Evolutionary conservation across 2,888 invertebrate species (phyloP).

Genomic region (Cephonodes hylas): DNA sequence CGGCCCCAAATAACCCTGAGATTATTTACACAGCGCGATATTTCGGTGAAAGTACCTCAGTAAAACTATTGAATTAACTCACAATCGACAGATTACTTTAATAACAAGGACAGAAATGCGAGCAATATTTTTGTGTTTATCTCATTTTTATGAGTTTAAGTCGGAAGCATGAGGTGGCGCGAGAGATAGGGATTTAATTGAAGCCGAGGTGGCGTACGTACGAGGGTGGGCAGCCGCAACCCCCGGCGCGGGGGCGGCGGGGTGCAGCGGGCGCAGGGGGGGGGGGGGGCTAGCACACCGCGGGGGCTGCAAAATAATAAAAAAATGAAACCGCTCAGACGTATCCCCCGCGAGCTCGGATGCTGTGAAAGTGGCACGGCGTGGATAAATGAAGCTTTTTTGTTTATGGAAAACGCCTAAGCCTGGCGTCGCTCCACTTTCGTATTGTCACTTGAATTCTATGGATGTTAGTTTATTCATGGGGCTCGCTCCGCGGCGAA

Average conservation of each 20-base stretch:
- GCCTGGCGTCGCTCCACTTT: slow-evolving; percentile 72
- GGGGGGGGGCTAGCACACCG: slow-evolving; percentile 41
- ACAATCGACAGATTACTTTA: slow-evolving; percentile 48
- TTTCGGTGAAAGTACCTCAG: slow-evolving; percentile 12
- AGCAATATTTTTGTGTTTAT: slow-evolving; percentile 74
- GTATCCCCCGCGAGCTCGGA: slow-evolving; percentile 75
- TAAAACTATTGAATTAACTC: slow-evolving; percentile 43
- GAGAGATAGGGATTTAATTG: slow-evolving; percentile 78
- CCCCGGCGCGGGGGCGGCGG: slow-evolving; percentile 50
- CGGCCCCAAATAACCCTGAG: no score
- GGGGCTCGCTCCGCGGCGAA: slow-evolving; percentile 35
- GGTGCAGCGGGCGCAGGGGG: slow-evolving; percentile 39
- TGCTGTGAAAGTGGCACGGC: slow-evolving; percentile 79
- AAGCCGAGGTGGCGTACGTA: slow-evolving; percentile 59
- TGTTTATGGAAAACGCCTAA: slow-evolving; percentile 76
- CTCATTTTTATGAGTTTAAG: slow-evolving; percentile 74
- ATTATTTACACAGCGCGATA: no score
- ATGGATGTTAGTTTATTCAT: slow-evolving; percentile 74
- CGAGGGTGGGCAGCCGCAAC: slow-evolving; percentile 52
- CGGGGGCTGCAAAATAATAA: slow-evolving; percentile 70
- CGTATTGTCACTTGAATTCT: slow-evolving; percentile 73
- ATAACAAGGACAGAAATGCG: slow-evolving; percentile 62
- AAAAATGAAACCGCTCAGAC: slow-evolving; percentile 67
- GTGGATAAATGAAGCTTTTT: slow-evolving; percentile 79
- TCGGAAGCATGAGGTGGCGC: slow-evolving; percentile 71